Evolutionary conservation across 2,113 vertebrate genomes (phyloP), one percentile per base, ranked within the genome.

Genomic region (Sturnus vulgaris): DNA sequence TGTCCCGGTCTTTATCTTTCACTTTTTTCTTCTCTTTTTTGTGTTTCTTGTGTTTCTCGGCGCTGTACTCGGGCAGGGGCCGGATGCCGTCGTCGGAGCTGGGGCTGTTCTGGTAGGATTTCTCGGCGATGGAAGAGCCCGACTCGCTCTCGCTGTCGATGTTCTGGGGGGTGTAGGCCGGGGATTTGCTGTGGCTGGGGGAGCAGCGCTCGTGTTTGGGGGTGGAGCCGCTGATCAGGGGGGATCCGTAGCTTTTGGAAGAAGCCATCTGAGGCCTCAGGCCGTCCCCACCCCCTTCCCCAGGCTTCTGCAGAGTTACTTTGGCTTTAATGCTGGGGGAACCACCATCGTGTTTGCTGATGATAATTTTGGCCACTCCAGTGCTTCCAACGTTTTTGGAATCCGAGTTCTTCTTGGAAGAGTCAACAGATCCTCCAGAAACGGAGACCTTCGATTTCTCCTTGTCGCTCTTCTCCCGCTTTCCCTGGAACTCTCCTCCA

Each of bases 271-370:
- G 99, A 70, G 99, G 98, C 70, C 99, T 98, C 68, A 99, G 98
- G 10, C 99, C 96, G 27, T 99, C 99, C 52, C 98, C 98, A 31
- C 98, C 98, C 21, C 98, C 98, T 65, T 99, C 99, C 23, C 98
- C 99, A 12, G 99, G 98, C 93, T 99, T 99, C 97, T 99, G 99
- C 70, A 99, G 97, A 33, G 99, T 99, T 68, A 99, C 99, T 98
- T 99, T 99, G 97, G 99, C 99, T 97, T 99, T 99, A 82, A 99
- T 99, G 95, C 99, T 99, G 31, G 99, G 99, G 64, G 99, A 99
- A 19, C 99, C 99, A 13, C 99, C 99, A 12, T 99, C 99, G 10
- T 99, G 99, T 72, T 99, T 99, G 96, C 99, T 99, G 91, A 99
- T 99, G 91, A 99, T 99, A 47, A 99, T 99, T 97, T 99, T 99